Base-by-base conservation (phyloP, 2,113 vertebrate species). In the Gavia stellata region DNA sequence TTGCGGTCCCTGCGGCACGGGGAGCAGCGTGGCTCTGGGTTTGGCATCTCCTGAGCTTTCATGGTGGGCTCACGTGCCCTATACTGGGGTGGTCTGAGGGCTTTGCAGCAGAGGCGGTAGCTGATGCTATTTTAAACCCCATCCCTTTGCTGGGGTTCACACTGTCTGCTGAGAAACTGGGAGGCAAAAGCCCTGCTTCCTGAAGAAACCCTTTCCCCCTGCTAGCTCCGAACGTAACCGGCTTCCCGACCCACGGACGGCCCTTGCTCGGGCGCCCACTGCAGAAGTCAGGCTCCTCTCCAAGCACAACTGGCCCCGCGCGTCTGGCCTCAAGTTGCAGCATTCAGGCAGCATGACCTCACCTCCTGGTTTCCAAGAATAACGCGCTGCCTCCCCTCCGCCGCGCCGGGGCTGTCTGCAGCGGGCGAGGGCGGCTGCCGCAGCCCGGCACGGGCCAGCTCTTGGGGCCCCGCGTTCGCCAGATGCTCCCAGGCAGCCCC, bases 361-460 rank as follows among this genome's bases (percentile, higher is more conserved):
- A 97, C 97, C 96, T 91, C 82, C 78, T 90, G 90, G 96, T 93
- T 96, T 98, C 97, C 96, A 94, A 97, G 97, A 98, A 95, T 96
- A 96, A 93, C 85, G 52, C 9, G 11, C 79, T 66, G 77, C 82
- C 83, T 90, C 65, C 85, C 88, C 95, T 95, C 85, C 3, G 3
- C 85, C 7, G 2, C 0, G 20, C 86, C 9, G 29, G 90, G 50
- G 21, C 74, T 12, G 82, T 16, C 94, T 77, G 53, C 7, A 3
- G 53, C 4, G 17, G 84, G 55, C 18, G 13, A 11, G 84, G 68
- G 68, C 1, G 50, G 52, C 72, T 74, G 63, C 67, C 9, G 19
- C 31, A 4, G 82, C 58, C 88, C 7, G 0, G 14, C 33, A 6
- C 0, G 10, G 24, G 58, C 13, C 14, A 7, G 21, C 40, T 10